Conservation (phyloP, 2,113 vertebrate species). For the Plotosus lineatus region DNA sequence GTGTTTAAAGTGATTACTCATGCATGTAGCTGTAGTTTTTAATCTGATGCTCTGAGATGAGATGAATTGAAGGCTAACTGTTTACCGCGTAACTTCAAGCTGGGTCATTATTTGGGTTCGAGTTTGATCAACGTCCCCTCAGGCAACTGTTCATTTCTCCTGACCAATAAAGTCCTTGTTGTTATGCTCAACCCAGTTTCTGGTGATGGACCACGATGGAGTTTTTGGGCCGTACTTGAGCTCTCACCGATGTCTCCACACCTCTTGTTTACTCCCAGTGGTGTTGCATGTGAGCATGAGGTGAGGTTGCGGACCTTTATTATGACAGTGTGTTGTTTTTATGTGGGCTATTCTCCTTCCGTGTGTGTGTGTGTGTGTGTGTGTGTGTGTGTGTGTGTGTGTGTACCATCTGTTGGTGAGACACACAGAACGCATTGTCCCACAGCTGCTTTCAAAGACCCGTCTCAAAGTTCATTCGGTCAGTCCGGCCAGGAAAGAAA, state of each 20-base stretch:
- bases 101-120: background rate
- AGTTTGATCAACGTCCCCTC: slow-evolving; percentile 13
- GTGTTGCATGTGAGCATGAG: slow-evolving; percentile 33
- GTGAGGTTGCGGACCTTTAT: slow-evolving; percentile 25
- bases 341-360: slow-evolving; percentile 37
- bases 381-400: slow-evolving; percentile 14
- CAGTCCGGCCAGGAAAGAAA: slow-evolving; percentile 40
- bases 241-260: background rate
- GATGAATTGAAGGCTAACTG: slow-evolving; percentile 13
- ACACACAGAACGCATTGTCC: slow-evolving; percentile 54
- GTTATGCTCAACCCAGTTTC: background rate
- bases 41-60: background rate
- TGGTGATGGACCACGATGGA: background rate
- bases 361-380: background rate
- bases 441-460: slow-evolving; percentile 45
- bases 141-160: background rate
- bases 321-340: slow-evolving; percentile 40
- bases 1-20: slow-evolving; percentile 11
- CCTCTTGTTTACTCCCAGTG: slow-evolving; percentile 6
- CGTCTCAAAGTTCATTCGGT: slow-evolving; percentile 47
- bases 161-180: slow-evolving; percentile 16
- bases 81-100: background rate
- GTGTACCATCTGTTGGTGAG: slow-evolving; percentile 53
- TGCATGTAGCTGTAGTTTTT: background rate
- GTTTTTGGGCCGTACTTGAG: slow-evolving; percentile 6